Base-by-base conservation (phyloP, 2,113 vertebrate genomes). In the Halichoeres trimaculatus region DNA sequence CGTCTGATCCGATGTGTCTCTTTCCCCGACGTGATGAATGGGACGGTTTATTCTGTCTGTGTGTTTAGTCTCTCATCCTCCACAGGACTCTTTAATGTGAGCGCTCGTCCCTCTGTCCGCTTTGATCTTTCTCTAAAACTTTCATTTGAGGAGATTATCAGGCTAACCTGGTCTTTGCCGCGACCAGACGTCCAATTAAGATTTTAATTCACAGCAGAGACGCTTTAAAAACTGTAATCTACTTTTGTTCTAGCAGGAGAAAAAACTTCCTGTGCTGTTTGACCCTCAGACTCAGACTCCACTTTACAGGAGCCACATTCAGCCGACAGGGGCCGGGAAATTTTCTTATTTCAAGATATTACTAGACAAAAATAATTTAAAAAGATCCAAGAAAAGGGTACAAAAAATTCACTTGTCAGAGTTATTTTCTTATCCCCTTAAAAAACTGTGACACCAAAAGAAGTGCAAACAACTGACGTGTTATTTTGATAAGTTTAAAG, bases 111-210 rank as follows among this genome's bases (percentile, higher is more conserved):
- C 4, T 45, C 43, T 17, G 2, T 17, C 43, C 16, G 4, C 17
- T 75, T 67, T 78, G 55, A 67, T 77, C 54, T 57, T 30, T 51
- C 24, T 55, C 55, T 64, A 74, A 43, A 60, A 41, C 47, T 54
- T 51, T 4, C 55, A 48, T 62, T 1, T 10, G 13, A 59, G 53
- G 26, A 41, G 62, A 20, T 41, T 41, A 41, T 14, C 40, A 10
- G 2, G 7, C 38, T 40, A 12, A 40, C 38, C 38, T 40, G 8
- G 38, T 40, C 38, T 40, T 40, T 13, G 13, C 40, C 40, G 26
- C 52, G 23, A 54, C 24, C 20, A 24, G 10, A 26, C 52, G 3
- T 14, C 52, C 10, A 14, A 30, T 24, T 13, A n/a, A 38, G 34
- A 19, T 45, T 59, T 56, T 16, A 13, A 67, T 48, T 71, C 65